Base-by-base conservation (phyloP, 1,140 invertebrate species). In the Caenorhabditis tropicalis region DNA sequence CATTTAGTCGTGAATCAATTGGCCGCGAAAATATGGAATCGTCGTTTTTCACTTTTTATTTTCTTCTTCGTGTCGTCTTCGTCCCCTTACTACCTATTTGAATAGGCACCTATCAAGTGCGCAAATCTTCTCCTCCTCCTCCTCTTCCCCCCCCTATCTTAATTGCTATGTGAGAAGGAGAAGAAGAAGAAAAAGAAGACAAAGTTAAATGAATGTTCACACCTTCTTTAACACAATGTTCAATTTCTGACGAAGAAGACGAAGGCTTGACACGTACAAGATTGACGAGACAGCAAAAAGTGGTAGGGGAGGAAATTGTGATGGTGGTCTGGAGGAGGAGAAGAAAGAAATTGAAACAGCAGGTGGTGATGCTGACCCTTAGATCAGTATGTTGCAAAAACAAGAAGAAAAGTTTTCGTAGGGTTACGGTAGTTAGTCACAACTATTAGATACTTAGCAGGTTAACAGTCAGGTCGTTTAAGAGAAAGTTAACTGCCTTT, bases 21-120 rank as follows among this genome's bases (percentile, higher is more conserved):
- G 65, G 65, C 36, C 65, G 36, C 36, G 58, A 65, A 65, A 65
- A 58, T 36, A 36, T 65, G 58, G 58, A 65, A 65, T 65, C 29
- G 58, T 65, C 19, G 15, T 36, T 19, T 16, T 19, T 36, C 19
- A 7, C 12, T 43, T 43, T 43, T 43, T 6, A 43, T 43, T 5
- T 43, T n/a, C n/a, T n/a, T n/a, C n/a, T n/a, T n/a, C n/a, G n/a
- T n/a, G n/a, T n/a, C n/a, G n/a, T n/a, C n/a, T n/a, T n/a, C n/a
- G 39, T 6, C 31, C 31, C 31, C 31, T 36, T 2, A 9, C 58
- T 65, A 65, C 58, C 65, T 74, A 74, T 74, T 74, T 74, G 36
- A 74, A 74, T 74, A 74, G 53, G 65, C 36, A 74, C 65, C 29
- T 74, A 74, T 74, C 65, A 74, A 74, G 65, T 74, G 65, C 65